phyloP scores from a whole-genome alignment of 1,140 invertebrate species.

The Papilio dardanus region DNA sequence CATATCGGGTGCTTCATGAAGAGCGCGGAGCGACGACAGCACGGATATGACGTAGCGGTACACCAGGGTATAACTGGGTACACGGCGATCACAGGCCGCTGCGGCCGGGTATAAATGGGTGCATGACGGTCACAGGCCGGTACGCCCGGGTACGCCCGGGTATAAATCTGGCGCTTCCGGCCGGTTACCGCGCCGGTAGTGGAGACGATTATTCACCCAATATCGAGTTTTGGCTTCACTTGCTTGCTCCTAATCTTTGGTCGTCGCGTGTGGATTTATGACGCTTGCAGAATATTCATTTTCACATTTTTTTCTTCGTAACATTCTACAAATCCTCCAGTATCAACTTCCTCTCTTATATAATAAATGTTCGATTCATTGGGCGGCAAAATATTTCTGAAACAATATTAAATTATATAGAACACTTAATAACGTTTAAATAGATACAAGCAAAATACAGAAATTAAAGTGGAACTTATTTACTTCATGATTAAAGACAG shows the following conservation, averaged over 20 bases:
- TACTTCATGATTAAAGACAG: too few species aligned
- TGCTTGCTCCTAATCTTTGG: conserved; percentile 74
- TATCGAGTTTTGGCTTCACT: conserved; percentile 81
- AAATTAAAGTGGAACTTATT: too few species aligned
- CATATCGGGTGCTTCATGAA: conserved; percentile 76
- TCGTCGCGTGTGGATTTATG: conserved; percentile 66
- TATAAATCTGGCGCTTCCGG: conserved; percentile 80
- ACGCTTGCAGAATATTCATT: conserved; percentile 47
- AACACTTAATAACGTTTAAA: too few species aligned
- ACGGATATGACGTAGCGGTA: conserved; percentile 53
- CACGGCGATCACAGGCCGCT: conserved; percentile 57
- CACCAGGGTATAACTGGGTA: conserved; percentile 49
- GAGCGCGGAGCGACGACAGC: conserved; percentile 66
- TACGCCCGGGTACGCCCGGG: conserved; percentile 58
- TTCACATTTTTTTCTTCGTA: conserved; percentile 24
- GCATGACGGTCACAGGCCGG: conserved; percentile 58
- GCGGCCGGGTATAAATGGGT: conserved; percentile 53
- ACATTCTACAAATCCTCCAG: background rate
- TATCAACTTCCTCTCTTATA: conserved; percentile 15
- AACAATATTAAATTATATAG: background rate
- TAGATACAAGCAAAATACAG: too few species aligned
- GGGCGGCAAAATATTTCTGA: background rate
- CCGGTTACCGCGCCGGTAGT: conserved; percentile 76
- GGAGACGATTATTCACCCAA: conserved; percentile 80
- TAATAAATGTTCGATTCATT: background rate